Percentiles rank a stretch among this genome's conserved stretches.
phyloP scores from a whole-genome alignment of 1,140 invertebrate species.

The Pachyrhynchus sulphureomaculatus region DNA sequence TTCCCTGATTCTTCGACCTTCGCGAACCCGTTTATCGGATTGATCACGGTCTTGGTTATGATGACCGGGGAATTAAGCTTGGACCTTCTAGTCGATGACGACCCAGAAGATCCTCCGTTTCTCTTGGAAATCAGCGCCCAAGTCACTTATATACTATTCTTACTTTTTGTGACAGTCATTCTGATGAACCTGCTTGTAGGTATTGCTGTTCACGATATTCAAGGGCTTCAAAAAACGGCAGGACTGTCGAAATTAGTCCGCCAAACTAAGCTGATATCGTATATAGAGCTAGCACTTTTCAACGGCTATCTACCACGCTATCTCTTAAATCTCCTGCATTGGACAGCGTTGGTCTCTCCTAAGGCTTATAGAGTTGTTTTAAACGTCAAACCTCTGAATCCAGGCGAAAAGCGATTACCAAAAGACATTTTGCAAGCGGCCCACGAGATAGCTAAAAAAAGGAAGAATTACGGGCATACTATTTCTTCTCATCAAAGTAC shows the following conservation, averaged over 20 bases:
- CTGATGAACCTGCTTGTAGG: constrained; percentile 80
- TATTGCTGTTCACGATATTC: constrained; percentile 79
- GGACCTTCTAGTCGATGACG: constrained; percentile 65
- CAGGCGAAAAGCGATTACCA: constrained; percentile 74
- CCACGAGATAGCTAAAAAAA: constrained; percentile 71
- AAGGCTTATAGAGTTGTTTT: constrained; percentile 74
- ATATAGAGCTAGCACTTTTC: constrained; percentile 70
- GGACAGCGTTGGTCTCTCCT: constrained; percentile 72
- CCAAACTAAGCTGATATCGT: constrained; percentile 76
- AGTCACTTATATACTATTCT: constrained; percentile 70
- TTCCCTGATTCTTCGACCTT: constrained; percentile 79
- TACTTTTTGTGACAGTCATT: constrained; percentile 77
- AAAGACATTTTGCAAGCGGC: constrained; percentile 72
- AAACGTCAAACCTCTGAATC: constrained; percentile 77
- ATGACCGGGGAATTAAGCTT: constrained; percentile 85
- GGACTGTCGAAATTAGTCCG: constrained; percentile 72
- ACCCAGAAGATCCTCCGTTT: constrained; percentile 62
- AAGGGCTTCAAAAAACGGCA: constrained; percentile 74
- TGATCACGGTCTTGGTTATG: constrained; percentile 84
- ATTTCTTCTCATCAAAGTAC: constrained; percentile 54
- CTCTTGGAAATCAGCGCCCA: constrained; percentile 70
- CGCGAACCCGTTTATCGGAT: constrained; percentile 73
- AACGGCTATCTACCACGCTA: constrained; percentile 71
- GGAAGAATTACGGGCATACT: constrained; percentile 66
- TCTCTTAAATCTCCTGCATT: constrained; percentile 69